Evolutionary conservation across 2,797 vertebrate genomes (phyloP), one percentile per base, ranked within the genome.

Genomic region (Lateolabrax maculatus): DNA sequence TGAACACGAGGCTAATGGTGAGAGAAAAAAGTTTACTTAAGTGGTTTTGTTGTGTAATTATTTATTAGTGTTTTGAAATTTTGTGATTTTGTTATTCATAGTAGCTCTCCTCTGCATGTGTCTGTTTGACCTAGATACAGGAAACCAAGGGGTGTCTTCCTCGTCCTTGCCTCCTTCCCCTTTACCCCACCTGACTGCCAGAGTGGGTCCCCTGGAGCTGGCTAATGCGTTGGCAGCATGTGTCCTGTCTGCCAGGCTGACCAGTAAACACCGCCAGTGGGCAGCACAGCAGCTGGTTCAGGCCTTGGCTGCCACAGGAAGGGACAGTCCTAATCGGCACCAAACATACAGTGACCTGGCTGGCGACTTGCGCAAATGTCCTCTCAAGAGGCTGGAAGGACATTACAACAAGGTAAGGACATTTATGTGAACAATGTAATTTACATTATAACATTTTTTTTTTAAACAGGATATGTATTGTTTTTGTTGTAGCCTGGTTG

Each of bases 301-400:
- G 81, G 93, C 95, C 44, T 75, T 96, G 83, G 95, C 95, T 0
- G 87, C 91, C 36, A 91, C 94, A 0, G 95, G 95, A 69, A 91
- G 90, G 66, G 94, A 96, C 77, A 83, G 83, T 79, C 84, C 92
- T 6, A 78, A 89, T 75, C 90, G 94, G 37, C 92, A 95, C 12
- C 95, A 96, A 70, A 96, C 95, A 39, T 96, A 94, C 91, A 96
- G 95, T 1, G 96, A 96, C 91, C 92, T 95, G 67, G 90, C 94
- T 6, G 95, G 95, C 9, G 96, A 96, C 84, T 70, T 96, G 60
- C 94, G 93, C 64, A 96, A 95, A 87, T 96, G 95, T 90, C 93
- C 95, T 5, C 85, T 96, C 43, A 95, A 92, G 76, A 96, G 95
- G 63, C 92, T 96, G 72, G 95, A 96, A 83, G 96, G 94, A 36